Percentiles rank a stretch among this genome's conserved stretches.
phyloP scores from a whole-genome alignment of 2,113 vertebrate genomes.

The Cyanoramphus novaezelandiae region DNA sequence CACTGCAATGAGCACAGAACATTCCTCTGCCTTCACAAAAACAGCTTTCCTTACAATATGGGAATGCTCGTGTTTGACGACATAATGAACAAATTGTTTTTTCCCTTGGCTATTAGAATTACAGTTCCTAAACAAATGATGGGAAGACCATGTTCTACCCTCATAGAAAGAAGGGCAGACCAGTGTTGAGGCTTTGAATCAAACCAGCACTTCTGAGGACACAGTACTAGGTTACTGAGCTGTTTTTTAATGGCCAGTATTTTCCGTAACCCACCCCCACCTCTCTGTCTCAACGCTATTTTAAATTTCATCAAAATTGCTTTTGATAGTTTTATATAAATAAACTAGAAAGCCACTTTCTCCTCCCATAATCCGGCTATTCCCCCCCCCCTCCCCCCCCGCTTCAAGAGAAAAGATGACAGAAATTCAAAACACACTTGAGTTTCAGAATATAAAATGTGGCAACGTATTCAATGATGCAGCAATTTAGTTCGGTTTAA shows the following conservation, averaged over 20 bases:
- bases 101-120: not conserved
- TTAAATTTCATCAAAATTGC: not conserved
- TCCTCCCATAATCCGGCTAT: not conserved
- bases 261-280: not conserved
- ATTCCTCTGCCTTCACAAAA: not conserved
- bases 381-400: not conserved
- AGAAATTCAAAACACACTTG: slow-evolving; percentile 16
- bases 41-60: not conserved
- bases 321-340: not conserved
- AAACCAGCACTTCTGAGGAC: slow-evolving; percentile 7
- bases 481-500: not conserved
- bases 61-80: not conserved
- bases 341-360: not conserved
- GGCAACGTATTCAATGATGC: slow-evolving; percentile 10
- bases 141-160: not conserved
- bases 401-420: not conserved
- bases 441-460: slow-evolving; percentile 33
- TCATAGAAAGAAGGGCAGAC: not conserved
- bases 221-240: not conserved
- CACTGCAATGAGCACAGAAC: not conserved
- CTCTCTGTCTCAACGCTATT: not conserved
- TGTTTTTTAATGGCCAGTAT: not conserved
- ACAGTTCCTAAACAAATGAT: not conserved
- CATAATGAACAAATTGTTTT: not conserved
- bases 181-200: not conserved